phyloP scores from a whole-genome alignment of 2,888 invertebrate genomes.

The Elegia similella region DNA sequence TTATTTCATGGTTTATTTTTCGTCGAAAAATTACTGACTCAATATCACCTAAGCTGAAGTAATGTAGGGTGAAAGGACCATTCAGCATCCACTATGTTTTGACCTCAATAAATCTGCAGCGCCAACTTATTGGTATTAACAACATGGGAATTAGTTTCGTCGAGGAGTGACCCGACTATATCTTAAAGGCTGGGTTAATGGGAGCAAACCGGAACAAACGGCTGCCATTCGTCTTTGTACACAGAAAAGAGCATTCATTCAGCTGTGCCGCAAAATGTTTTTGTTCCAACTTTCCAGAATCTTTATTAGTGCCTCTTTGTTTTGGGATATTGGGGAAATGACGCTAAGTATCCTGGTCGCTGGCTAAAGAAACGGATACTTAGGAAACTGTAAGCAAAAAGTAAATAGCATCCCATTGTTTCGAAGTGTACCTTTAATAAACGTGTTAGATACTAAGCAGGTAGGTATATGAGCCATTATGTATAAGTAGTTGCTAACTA shows the following conservation, averaged over 20 bases:
- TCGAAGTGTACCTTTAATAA: not conserved
- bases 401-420: not conserved
- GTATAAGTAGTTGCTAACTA: not conserved
- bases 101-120: constrained; percentile 49
- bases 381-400: not conserved
- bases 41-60: constrained; percentile 19
- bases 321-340: constrained; percentile 12
- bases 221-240: constrained; percentile 53
- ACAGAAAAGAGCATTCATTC: constrained; percentile 21
- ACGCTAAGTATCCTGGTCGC: not conserved
- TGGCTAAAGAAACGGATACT: not conserved
- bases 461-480: not conserved
- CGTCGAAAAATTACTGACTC: not conserved
- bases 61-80: constrained; percentile 13
- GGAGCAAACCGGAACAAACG: constrained; percentile 66
- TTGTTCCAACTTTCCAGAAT: constrained; percentile 16
- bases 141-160: constrained; percentile 45
- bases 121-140: constrained; percentile 55
- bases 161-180: constrained; percentile 44
- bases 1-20: too few relatives aligned
- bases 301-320: constrained; percentile 16
- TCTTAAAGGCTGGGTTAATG: constrained; percentile 63
- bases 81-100: constrained; percentile 28
- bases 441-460: too few relatives aligned
- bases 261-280: constrained; percentile 15